phyloP scores from a whole-genome alignment of 1,140 invertebrate genomes.

The Aphaenogaster rudis region DNA sequence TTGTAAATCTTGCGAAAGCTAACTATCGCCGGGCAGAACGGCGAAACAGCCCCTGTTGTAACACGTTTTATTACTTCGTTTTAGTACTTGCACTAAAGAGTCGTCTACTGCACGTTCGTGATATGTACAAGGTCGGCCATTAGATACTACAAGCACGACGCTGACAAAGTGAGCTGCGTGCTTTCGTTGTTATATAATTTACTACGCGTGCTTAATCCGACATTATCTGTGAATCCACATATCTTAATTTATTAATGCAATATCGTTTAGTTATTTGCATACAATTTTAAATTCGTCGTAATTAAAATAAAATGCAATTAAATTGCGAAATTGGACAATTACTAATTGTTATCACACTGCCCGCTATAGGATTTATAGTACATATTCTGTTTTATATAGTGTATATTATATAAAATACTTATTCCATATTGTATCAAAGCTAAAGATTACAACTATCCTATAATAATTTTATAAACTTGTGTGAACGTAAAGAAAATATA shows the following conservation, averaged over 20 bases:
- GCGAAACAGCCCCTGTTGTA: slow-evolving; percentile 45
- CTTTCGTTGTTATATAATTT: slow-evolving; percentile 46
- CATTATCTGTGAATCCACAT: slow-evolving; percentile 12
- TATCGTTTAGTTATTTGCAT: neutral
- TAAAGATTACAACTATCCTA: neutral
- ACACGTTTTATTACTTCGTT: slow-evolving; percentile 62
- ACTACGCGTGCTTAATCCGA: neutral
- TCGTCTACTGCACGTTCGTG: slow-evolving; percentile 29
- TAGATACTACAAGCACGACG: slow-evolving; percentile 55
- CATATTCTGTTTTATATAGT: neutral
- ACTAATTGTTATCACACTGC: neutral
- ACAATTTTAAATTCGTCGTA: neutral
- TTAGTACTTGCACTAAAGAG: slow-evolving; percentile 54
- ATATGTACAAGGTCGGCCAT: slow-evolving; percentile 52
- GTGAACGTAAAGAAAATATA: neutral
- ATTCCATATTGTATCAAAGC: neutral
- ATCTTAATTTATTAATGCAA: neutral
- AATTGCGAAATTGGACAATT: neutral
- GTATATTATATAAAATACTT: neutral
- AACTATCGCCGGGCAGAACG: slow-evolving; percentile 58
- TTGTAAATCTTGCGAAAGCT: slow-evolving; percentile 69
- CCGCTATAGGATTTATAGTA: neutral
- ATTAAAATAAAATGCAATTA: neutral
- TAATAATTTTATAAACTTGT: neutral
- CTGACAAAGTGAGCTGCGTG: slow-evolving; percentile 32